Percentiles rank a stretch among this genome's conserved stretches.
Conservation (phyloP, 2,888 invertebrate species). For the Epinotia nisella region DNA sequence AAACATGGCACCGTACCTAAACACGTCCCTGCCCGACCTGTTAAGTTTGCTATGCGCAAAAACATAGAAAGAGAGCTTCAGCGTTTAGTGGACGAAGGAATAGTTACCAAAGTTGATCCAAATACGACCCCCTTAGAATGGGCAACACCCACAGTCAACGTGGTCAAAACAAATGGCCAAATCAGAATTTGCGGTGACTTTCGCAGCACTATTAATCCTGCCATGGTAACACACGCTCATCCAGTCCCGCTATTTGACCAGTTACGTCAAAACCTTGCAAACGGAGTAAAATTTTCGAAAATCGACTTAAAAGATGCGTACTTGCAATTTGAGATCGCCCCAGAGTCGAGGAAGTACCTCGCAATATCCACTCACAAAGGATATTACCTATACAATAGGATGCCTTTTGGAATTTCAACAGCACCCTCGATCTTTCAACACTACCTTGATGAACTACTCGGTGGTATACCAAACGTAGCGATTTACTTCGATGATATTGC, state of each 20-base stretch:
- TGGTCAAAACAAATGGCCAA: constrained; percentile 20
- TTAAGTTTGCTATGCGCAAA: constrained; percentile 22
- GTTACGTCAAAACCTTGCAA: constrained; percentile 27
- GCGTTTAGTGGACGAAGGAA: constrained; percentile 4
- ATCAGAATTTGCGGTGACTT: constrained; percentile 38
- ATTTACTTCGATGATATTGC: constrained; percentile 44
- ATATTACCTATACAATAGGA: constrained; percentile 35
- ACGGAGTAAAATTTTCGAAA: constrained; percentile 12
- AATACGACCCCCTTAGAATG: constrained; percentile 17
- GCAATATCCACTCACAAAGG: constrained; percentile 22
- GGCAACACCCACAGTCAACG: constrained; percentile 27
- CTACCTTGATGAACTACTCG: constrained; percentile 34
- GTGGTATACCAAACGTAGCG: constrained; percentile 33
- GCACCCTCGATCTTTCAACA: constrained; percentile 45
- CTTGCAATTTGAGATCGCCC: constrained; percentile 29
- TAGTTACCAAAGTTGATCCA: constrained; percentile 10
- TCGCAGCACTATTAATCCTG: constrained; percentile 34
- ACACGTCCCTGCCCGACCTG: constrained; percentile 9
- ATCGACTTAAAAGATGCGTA: constrained; percentile 18
- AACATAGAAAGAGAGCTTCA: constrained; percentile 35
- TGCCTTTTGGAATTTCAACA: constrained; percentile 42
- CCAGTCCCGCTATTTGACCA: constrained; percentile 44
- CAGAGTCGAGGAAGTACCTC: constrained; percentile 20
- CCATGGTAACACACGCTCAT: constrained; percentile 28
- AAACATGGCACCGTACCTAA: background rate